These are phyloP conservation scores for Nothobranchius furzeri DNA, from an alignment of 2,113 vertebrate genomes.

Conservation along the genomic window DNA sequence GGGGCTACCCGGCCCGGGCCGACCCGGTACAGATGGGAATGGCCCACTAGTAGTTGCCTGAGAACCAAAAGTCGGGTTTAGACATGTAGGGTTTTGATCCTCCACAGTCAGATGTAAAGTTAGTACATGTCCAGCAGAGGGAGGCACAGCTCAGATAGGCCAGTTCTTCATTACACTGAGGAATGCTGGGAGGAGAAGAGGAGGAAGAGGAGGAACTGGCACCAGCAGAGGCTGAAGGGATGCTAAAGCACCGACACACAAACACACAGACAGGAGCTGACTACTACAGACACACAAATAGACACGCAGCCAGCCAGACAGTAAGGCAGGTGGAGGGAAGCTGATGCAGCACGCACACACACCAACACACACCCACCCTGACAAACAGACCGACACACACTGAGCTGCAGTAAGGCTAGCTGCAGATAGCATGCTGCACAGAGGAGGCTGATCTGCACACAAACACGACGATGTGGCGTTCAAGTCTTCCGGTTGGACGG, in stretches of 20 bases:
- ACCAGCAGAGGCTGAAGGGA: constrained; percentile 60
- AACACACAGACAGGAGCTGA: constrained; percentile 18
- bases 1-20: too few relatives aligned
- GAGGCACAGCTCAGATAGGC: constrained; percentile 22
- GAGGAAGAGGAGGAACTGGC: constrained; percentile 47
- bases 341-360: background rate
- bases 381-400: constrained; percentile 9
- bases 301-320: background rate
- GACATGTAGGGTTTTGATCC: background rate
- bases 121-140: constrained; percentile 34
- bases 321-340: background rate
- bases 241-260: constrained; percentile 55
- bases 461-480: constrained; percentile 38
- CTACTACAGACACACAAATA: background rate
- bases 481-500: constrained; percentile 46
- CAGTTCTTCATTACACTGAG: constrained; percentile 20
- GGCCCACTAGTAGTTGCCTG: too few relatives aligned
- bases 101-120: background rate
- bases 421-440: constrained; percentile 48
- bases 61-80: too few relatives aligned
- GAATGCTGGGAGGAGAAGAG: constrained; percentile 57
- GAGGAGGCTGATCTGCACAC: constrained; percentile 31
- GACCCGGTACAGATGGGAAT: too few relatives aligned
- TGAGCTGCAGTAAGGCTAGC: constrained; percentile 48
- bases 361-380: background rate